Conservation (phyloP, 2,113 vertebrate species). For the Miniopterus natalensis region DNA sequence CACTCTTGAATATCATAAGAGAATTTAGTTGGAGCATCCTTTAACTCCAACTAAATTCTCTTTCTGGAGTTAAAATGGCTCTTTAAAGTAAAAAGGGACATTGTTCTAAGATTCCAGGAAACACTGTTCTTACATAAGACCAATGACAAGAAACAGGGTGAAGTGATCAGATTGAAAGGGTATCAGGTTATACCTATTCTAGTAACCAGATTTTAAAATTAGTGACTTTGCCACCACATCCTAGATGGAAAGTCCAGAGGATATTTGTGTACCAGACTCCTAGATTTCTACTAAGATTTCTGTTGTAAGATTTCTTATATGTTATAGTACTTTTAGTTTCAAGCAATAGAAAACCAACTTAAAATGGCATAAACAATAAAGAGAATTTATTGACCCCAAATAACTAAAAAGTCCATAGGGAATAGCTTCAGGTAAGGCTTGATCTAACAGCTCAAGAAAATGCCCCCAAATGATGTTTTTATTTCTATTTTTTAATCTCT, state of each 20-base stretch:
- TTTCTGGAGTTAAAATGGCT: not conserved
- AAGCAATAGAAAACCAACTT: conserved; percentile 48
- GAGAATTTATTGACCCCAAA: not conserved
- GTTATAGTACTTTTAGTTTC: conserved; percentile 1
- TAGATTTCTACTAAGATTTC: not conserved
- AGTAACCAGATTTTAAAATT: conserved; percentile 15
- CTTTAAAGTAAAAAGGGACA: not conserved
- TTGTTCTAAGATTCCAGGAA: not conserved
- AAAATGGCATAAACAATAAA: conserved; percentile 15
- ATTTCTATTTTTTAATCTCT: conserved; percentile 8
- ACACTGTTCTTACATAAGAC: conserved; percentile 10
- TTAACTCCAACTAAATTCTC: not conserved
- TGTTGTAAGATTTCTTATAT: not conserved
- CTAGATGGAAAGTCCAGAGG: not conserved
- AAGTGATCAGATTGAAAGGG: not conserved
- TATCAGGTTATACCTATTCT: not conserved
- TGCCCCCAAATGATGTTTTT: not conserved
- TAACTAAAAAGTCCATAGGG: conserved; percentile 21
- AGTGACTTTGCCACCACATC: not conserved
- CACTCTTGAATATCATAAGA: conserved; percentile 30
- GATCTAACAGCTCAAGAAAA: conserved; percentile 6
- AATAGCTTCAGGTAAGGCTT: conserved; percentile 5
- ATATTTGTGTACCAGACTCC: not conserved
- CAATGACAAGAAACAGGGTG: not conserved
- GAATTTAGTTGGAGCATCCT: not conserved